Evolutionary conservation across 2,113 vertebrate species (phyloP).

Genomic region (mouse (Mus musculus)): GRCm39 chr4:49115501-49116000

Average conservation of each 20-base stretch:
- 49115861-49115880: slow-evolving; percentile 35
- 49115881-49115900: slow-evolving; percentile 21
- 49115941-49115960: slow-evolving; percentile 10
- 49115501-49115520: not conserved
- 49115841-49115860: not conserved
- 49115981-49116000: not conserved
- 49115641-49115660: not conserved
- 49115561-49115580: not conserved
- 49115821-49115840: not conserved
- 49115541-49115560: too few species aligned
- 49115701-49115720: not conserved
- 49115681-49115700: not conserved
- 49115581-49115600: slow-evolving; percentile 20
- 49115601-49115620: slow-evolving; percentile 13
- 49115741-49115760: slow-evolving; percentile 1
- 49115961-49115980: slow-evolving; percentile 16
- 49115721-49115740: not conserved
- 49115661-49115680: not conserved
- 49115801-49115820: not conserved
- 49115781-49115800: not conserved
- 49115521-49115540: not conserved
- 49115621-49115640: not conserved
- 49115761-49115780: slow-evolving; percentile 5
- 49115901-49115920: not conserved
- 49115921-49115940: not conserved